Percentiles rank a stretch among this genome's conserved stretches.
These are phyloP conservation scores for Drosophila fungiperda DNA, from an alignment of 2,888 invertebrate genomes.

Conservation along the genomic window DNA sequence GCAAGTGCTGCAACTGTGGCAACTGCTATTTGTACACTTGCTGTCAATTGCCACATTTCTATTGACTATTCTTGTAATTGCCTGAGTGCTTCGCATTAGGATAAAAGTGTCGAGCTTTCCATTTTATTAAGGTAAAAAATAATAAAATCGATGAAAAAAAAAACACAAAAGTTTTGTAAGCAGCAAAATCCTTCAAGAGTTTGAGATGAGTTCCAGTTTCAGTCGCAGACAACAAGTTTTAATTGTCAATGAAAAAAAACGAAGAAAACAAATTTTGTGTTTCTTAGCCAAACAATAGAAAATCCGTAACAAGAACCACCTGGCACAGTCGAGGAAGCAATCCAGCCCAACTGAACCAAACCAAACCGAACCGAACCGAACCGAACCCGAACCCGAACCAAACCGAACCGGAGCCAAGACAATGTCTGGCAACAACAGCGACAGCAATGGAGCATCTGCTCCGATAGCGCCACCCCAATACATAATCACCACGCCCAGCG, in stretches of 20 bases:
- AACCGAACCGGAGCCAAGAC: conserved; percentile 9
- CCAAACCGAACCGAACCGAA: background rate
- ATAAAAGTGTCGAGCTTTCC: background rate
- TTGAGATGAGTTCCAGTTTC: conserved; percentile 45
- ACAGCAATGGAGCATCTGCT: conserved; percentile 35
- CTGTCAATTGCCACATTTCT: background rate
- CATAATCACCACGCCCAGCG: conserved; percentile 84
- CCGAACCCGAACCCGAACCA: background rate
- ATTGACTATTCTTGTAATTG: background rate
- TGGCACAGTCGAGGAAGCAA: background rate
- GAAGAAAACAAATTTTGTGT: background rate
- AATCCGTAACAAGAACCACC: background rate
- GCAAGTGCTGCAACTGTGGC: background rate
- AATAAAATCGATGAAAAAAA: background rate
- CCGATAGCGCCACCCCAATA: conserved; percentile 81
- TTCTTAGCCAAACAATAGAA: background rate
- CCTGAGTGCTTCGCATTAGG: background rate
- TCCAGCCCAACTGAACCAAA: background rate
- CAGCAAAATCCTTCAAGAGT: background rate
- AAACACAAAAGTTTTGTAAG: background rate
- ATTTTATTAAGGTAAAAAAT: background rate
- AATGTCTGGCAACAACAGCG: conserved; percentile 58
- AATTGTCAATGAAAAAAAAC: conserved; percentile 12
- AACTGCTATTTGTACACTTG: background rate
- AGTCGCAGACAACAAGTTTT: conserved; percentile 28